Evolutionary conservation across 2,888 invertebrate genomes (phyloP), one percentile per base, ranked within the genome.

Genomic region (Sphaerophoria rueppellii): DNA sequence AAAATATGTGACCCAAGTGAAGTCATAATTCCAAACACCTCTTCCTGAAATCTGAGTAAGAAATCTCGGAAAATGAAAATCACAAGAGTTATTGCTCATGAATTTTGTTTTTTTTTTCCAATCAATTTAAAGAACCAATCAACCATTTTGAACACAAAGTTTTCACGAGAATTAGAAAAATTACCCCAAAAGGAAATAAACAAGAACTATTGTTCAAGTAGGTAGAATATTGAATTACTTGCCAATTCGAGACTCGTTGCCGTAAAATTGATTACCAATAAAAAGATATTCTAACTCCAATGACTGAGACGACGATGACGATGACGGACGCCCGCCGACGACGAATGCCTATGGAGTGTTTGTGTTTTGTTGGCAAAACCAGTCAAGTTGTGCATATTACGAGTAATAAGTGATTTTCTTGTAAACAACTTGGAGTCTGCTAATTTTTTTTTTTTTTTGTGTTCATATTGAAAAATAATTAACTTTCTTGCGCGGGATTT

Each of bases 401-500:
- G 78, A 54, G 60, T 60, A 67, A 73, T 60, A 67, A 73, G 43
- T 9, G 54, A 73, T 79, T 67, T 35, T 48, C 57, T 70, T 70
- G 35, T 69, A 61, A 79, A 69, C 80, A 71, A 65, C 46, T 63
- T 75, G 11, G 0, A 14, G 37, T 9, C 46, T 43, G 43, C 12
- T 34, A 2, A 24, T 24, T 11, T 16, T 34, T 74, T 70, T 63
- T 69, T 54, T 70, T 61, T 52, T 74, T 46, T 74, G 58, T 60
- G 24, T 14, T 70, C 78, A 82, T 69, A 82, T 63, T 54, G 34
- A 35, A 74, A 82, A 82, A 74, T 70, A 82, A 82, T 79, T 82
- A 82, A 79, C 79, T 82, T 82, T 82, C 78, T 74, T 78, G 73
- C 43, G 73, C 73, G 63, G 55, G 67, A 69, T 73, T 77, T 40